Evolutionary conservation across 2,888 invertebrate genomes (phyloP), one percentile per base, ranked within the genome.

Genomic region (Arrhopalites spinosus): DNA sequence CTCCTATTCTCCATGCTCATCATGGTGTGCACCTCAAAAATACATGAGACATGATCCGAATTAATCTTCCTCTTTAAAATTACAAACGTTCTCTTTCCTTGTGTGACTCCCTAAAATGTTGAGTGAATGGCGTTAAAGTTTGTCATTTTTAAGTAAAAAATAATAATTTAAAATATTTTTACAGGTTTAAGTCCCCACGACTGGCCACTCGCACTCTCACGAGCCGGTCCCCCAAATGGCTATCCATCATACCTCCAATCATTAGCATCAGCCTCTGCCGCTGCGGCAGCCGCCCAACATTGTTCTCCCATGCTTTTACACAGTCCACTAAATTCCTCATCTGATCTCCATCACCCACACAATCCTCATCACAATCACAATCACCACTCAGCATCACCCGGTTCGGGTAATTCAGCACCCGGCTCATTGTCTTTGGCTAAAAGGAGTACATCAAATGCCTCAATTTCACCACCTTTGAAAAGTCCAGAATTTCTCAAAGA

Each of bases 251-350:
- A 82, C 64, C 73, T 82, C 25, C 81, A 81, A 50, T 79, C 81
- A 2, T 69, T 81, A 15, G 81, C 82, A 0, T 70, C 79, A 0
- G 77, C 80, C 0, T 75, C 82, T 7, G 77, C 77, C 5, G 50
- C 69, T 0, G 66, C 87, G 93, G 84, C 93, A 92, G 84, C 89
- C 93, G 82, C 91, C 93, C 69, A 74, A 56, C 70, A 73, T 25
- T 56, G 47, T 15, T 20, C 25, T 3, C 56, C 27, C 17, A 20
- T 45, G 53, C 50, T 53, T 8, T 50, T 53, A 3, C 69, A 69
- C 27, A 29, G 30, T 29, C 66, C 73, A 2, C 73, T 50, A 15
- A 25, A 27, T 23, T 17, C 23, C 5, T 2, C 50, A 1, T 66
- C 66, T 3, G 53, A 56, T 13, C 70, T 70, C 20, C 70, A 70